A percentile compares a stretch with the other conserved stretches of the same genome.
Evolutionary conservation across 2,888 invertebrate genomes (phyloP).

Genomic region (Bellardia bayeri): DNA sequence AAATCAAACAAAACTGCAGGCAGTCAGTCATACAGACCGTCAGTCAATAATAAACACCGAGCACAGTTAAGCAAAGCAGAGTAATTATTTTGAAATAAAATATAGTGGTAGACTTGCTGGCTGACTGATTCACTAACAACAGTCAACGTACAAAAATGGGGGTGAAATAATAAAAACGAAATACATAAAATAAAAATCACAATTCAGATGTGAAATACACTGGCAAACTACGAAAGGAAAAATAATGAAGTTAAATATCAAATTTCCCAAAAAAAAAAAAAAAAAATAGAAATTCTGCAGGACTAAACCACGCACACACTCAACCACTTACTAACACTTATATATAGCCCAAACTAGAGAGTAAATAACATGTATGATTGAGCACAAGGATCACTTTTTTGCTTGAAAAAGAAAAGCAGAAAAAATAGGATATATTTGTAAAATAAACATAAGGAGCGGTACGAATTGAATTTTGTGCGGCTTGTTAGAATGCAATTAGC

Average conservation of each 20-base stretch:
- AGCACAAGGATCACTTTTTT: conserved; percentile 41
- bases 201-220: conserved; percentile 64
- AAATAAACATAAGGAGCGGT: conserved; percentile 78
- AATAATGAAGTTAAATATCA: conserved; percentile 72
- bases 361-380: conserved; percentile 33
- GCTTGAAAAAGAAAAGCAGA: conserved; percentile 28
- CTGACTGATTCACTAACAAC: conserved; percentile 47
- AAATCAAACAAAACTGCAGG: conserved; percentile 71
- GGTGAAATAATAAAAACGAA: conserved; percentile 62
- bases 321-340: conserved; percentile 23
- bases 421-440: conserved; percentile 57
- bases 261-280: conserved; percentile 53
- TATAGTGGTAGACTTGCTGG: conserved; percentile 58
- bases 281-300: conserved; percentile 34
- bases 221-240: conserved; percentile 49
- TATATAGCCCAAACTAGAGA: conserved; percentile 5
- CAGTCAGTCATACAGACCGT: conserved; percentile 39
- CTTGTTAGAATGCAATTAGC: conserved; percentile 83
- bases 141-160: conserved; percentile 39
- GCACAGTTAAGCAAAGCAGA: conserved; percentile 4
- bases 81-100: conserved; percentile 61
- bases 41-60: conserved; percentile 34
- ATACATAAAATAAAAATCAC: conserved; percentile 66
- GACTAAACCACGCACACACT: conserved; percentile 28
- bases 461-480: conserved; percentile 81